Conservation (phyloP, 2,888 invertebrate genomes). For the Sesia bembeciformis region DNA sequence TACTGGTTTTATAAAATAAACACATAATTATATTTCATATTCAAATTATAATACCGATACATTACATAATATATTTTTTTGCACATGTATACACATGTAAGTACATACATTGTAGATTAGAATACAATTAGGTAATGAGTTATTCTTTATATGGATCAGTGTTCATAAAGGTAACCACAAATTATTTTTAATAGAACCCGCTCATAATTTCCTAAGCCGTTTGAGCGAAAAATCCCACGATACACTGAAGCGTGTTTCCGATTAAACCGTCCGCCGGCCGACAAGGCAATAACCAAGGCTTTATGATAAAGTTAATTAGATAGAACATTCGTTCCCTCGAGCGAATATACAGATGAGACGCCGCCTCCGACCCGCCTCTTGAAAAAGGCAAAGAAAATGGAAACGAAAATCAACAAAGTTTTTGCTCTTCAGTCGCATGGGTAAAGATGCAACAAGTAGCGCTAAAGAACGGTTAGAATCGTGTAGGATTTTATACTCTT, state of each 20-base stretch:
- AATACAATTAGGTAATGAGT: too few relatives aligned
- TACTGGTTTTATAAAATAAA: too few relatives aligned
- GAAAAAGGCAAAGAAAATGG: conserved; percentile 37
- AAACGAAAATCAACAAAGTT: conserved; percentile 28
- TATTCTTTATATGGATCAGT: too few relatives aligned
- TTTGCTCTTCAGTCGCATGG: conserved; percentile 6
- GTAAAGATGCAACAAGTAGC: conserved; percentile 7
- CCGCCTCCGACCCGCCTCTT: conserved; percentile 19
- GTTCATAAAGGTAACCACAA: too few relatives aligned
- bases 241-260: conserved; percentile 41
- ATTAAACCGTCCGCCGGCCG: conserved; percentile 42
- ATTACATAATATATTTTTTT: too few relatives aligned
- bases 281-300: conserved; percentile 59
- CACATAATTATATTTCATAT: too few relatives aligned
- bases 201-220: neutral
- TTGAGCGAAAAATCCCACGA: conserved; percentile 23
- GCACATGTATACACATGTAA: too few relatives aligned
- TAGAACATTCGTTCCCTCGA: conserved; percentile 65
- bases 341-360: conserved; percentile 55
- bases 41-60: too few relatives aligned
- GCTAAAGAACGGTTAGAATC: too few relatives aligned
- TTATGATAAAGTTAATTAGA: conserved; percentile 72
- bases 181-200: too few relatives aligned
- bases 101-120: too few relatives aligned
- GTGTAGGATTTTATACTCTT: too few relatives aligned